A percentile compares a stretch with the other conserved stretches of the same genome.
phyloP scores from a whole-genome alignment of 2,113 vertebrate genomes.

The Cyphomyrus plagiostoma region DNA sequence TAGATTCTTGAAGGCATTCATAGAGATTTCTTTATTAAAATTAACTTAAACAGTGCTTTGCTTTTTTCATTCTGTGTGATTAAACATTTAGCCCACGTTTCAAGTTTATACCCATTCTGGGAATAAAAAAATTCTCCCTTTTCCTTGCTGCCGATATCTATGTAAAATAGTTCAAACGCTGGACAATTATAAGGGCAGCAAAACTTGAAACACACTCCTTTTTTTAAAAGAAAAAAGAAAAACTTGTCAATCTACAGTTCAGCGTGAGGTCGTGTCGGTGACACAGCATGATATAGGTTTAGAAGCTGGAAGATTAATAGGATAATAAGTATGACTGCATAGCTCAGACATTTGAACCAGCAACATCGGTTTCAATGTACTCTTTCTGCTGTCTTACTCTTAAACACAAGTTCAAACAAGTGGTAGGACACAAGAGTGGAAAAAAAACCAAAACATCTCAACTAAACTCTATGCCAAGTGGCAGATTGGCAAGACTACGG shows the following conservation, averaged over 20 bases:
- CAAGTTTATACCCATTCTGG: neutral
- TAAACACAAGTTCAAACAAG: constrained; percentile 59
- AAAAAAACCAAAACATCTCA: constrained; percentile 33
- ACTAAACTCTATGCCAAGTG: constrained; percentile 36
- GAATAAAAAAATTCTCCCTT: neutral
- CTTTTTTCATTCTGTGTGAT: neutral
- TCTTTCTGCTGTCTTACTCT: constrained; percentile 44
- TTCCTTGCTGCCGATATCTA: constrained; percentile 16
- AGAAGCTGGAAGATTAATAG: constrained; percentile 49
- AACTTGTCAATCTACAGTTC: constrained; percentile 46
- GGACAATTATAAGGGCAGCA: constrained; percentile 13
- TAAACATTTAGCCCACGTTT: neutral
- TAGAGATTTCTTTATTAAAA: neutral
- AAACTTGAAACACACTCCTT: neutral
- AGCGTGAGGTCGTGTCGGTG: constrained; percentile 45
- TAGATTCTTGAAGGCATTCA: neutral
- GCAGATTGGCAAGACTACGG: constrained; percentile 32
- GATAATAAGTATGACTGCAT: constrained; percentile 52
- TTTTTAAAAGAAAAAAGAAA: constrained; percentile 5
- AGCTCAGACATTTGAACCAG: constrained; percentile 55
- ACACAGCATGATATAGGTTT: constrained; percentile 38
- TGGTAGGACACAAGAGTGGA: constrained; percentile 43
- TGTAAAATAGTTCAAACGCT: constrained; percentile 20
- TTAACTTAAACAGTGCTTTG: neutral
- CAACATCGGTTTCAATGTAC: constrained; percentile 50